These are phyloP conservation scores for Trypoxylon attenuatum DNA, from an alignment of 2,888 invertebrate species.

Conservation along the genomic window DNA sequence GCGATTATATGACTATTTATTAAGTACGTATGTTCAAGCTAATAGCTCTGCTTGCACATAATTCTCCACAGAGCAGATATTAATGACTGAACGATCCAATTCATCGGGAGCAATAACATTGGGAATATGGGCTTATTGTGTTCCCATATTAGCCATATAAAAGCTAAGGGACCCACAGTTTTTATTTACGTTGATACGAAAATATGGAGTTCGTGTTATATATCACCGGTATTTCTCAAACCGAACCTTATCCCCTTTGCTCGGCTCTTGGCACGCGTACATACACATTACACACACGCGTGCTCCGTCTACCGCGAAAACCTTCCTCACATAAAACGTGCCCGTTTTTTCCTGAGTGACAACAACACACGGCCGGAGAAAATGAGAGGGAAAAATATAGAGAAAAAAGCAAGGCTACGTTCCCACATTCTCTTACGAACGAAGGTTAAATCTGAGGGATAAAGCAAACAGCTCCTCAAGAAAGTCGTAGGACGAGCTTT, in stretches of 20 bases:
- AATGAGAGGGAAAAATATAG: no score
- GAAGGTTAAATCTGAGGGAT: conserved; percentile 38
- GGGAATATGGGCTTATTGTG: no score
- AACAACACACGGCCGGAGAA: neutral
- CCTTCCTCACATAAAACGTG: conserved; percentile 49
- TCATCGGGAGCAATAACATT: no score
- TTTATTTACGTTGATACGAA: conserved; percentile 40
- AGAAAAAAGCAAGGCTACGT: no score
- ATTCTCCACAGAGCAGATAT: no score
- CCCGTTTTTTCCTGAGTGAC: conserved; percentile 26
- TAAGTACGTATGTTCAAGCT: no score
- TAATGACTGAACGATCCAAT: no score
- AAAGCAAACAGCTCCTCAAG: conserved; percentile 30
- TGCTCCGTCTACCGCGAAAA: conserved; percentile 26
- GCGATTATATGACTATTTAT: no score
- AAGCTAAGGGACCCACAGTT: conserved; percentile 4
- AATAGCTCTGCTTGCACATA: no score
- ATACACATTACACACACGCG: conserved; percentile 24
- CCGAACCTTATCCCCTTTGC: conserved; percentile 57
- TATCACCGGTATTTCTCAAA: conserved; percentile 43
- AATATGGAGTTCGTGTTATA: conserved; percentile 33
- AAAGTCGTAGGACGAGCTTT: conserved; percentile 24
- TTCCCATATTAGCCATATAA: no score
- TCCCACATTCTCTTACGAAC: no score
- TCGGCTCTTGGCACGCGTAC: conserved; percentile 59